phyloP scores from a whole-genome alignment of 2,113 vertebrate genomes.

The Podarcis muralis region DNA sequence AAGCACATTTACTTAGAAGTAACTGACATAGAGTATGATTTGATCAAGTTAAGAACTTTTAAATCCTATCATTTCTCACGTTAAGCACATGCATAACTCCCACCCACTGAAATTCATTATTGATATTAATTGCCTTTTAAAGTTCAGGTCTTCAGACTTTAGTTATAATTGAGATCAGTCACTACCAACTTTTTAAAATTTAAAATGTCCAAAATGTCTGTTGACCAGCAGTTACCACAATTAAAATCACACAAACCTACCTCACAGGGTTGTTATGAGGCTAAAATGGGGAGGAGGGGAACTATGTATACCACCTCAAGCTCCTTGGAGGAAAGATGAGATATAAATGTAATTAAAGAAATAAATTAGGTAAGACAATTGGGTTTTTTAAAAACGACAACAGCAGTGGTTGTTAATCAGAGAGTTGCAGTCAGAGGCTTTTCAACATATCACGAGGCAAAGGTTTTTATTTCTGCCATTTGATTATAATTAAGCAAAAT shows the following conservation, averaged over 20 bases:
- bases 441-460: neutral
- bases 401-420: neutral
- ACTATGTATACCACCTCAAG: no score
- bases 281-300: no score
- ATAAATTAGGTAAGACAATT: neutral
- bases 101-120: neutral
- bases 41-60: neutral
- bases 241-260: no score
- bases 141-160: neutral
- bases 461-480: neutral
- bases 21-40: neutral
- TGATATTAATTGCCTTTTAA: neutral
- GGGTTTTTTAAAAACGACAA: neutral
- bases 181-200: neutral
- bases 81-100: neutral
- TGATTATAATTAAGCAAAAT: neutral
- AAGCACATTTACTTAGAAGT: neutral
- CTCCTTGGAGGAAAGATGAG: no score
- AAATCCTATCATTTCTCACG: neutral
- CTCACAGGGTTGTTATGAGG: no score
- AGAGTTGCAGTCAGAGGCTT: neutral
- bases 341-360: no score
- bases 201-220: neutral
- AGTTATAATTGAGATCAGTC: neutral
- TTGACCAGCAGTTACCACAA: neutral